Base-by-base conservation (phyloP, 1,140 invertebrate genomes). In the Leptinotarsa texana region DNA sequence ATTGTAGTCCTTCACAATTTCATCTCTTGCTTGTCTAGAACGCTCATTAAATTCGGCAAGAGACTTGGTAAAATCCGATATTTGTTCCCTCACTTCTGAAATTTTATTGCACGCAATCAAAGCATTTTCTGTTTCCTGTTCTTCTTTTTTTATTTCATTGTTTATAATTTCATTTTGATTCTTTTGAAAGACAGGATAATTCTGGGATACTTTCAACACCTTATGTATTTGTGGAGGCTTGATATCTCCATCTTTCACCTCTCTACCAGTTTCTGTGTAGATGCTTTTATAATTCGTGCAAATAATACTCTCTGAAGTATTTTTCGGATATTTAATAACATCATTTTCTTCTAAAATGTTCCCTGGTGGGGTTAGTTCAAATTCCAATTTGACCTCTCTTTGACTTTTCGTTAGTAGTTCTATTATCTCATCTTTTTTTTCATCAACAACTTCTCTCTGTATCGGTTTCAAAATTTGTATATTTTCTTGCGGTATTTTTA, bases 41-140 rank as follows among this genome's bases (percentile, higher is more conserved):
- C 70, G 72, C 21, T 80, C 71, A 13, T 77, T 79, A 67, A 82
- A 82, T 62, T 81, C 80, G 3, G 80, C 78, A 21, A 83, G 69
- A 13, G 69, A 62, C 24, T 74, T 76, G 17, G 75, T 76, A 22
- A 83, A 82, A 13, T 76, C 76, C 15, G 68, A 15, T 77, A 82
- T 82, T 13, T 78, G 76, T 57, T 77, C 75, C 21, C 81, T 70
- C 8, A 83, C 72, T 66, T 80, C 79, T 1, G 79, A 77, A 49
- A 83, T 81, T 13, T 68, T 75, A 48, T 80, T 80, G 17, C 70
- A 74, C 5, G 78, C 75, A 5, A 75, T 69, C 8, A 80, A 42
- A 15, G 74, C 71, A 68, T 82, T 80, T 13, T 80, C 75, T 17
- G 71, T 3, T 13, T 67, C 42, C 21, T 48, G 48, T 24, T 62